Conservation (phyloP, 2,113 vertebrate genomes). For the Dicaeum eximium region DNA sequence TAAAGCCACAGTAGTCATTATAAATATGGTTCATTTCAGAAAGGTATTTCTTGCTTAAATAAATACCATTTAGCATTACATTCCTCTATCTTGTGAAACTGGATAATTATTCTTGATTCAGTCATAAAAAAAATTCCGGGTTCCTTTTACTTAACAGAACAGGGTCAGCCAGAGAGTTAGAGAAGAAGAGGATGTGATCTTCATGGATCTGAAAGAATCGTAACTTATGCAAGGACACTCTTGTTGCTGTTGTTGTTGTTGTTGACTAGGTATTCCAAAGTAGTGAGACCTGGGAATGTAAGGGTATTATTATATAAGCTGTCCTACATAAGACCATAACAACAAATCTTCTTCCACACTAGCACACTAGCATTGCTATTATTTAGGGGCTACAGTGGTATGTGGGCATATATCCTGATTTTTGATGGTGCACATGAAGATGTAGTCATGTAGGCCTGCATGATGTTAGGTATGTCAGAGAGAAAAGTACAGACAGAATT, state of each 20-base stretch:
- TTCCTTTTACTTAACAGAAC: background rate
- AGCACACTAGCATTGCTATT: background rate
- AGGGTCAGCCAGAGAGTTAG: background rate
- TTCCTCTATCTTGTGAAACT: background rate
- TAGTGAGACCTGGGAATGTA: background rate
- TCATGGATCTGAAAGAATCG: background rate
- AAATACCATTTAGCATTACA: background rate
- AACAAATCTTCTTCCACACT: background rate
- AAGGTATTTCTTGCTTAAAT: background rate
- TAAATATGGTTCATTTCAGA: background rate
- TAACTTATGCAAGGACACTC: background rate
- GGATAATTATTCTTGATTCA: background rate
- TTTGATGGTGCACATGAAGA: background rate
- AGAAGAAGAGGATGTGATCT: background rate
- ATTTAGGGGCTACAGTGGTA: background rate
- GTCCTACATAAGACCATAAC: background rate
- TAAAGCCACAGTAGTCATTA: background rate
- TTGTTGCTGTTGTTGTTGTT: background rate
- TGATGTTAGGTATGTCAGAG: fast-evolving
- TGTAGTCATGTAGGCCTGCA: background rate
- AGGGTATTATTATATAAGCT: background rate
- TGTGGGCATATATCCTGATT: background rate
- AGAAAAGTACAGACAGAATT: background rate
- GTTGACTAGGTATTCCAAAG: background rate
- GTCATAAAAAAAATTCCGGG: background rate